Percentiles rank a stretch among this genome's conserved stretches.
Conservation (phyloP, 1,140 invertebrate species). For the Augochlora pura region DNA sequence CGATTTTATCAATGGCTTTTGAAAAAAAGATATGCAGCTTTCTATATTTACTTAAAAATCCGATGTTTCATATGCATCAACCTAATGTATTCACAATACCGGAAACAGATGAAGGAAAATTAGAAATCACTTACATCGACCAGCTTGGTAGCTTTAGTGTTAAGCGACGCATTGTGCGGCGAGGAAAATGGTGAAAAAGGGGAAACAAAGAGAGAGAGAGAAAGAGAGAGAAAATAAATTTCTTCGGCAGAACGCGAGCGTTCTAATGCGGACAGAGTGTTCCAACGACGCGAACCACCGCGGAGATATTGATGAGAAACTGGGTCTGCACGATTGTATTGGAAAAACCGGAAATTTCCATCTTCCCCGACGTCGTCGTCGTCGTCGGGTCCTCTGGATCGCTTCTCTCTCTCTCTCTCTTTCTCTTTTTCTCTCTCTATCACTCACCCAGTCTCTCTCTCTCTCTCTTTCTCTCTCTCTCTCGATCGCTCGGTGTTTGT, state of each 20-base stretch:
- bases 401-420: background rate
- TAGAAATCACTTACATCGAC: no score
- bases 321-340: constrained; percentile 1
- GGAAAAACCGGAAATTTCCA: constrained; percentile 23
- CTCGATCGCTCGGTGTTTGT: background rate
- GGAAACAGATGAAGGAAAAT: no score
- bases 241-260: background rate
- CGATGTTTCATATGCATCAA: no score
- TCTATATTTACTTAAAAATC: no score
- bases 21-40: no score
- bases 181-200: no score
- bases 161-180: no score
- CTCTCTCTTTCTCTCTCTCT: background rate
- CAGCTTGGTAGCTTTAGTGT: no score
- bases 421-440: background rate
- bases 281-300: background rate
- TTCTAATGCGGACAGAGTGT: background rate
- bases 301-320: constrained; percentile 3
- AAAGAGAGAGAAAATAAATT: no score
- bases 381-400: background rate
- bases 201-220: no score
- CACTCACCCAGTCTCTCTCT: background rate
- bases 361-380: background rate
- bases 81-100: no score
- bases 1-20: no score